phyloP scores from a whole-genome alignment of 1,140 invertebrate species.

The Monochamus saltuarius region DNA sequence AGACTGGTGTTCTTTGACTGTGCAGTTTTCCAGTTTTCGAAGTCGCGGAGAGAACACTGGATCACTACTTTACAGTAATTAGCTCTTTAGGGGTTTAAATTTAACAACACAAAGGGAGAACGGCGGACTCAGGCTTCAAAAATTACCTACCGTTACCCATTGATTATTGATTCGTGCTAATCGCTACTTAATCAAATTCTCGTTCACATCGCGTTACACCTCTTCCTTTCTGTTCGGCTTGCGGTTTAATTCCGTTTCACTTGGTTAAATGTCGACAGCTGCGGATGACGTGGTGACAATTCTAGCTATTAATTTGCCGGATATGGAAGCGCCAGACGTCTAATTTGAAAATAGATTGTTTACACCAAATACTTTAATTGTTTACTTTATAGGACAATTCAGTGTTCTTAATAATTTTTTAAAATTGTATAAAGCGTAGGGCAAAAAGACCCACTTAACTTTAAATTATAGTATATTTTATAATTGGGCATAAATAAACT shows the following conservation, averaged over 20 bases:
- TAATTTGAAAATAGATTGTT: too few relatives aligned
- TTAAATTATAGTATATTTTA: too few relatives aligned
- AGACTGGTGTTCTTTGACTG: background rate
- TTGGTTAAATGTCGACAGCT: constrained; percentile 2
- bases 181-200: constrained; percentile 13
- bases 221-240: background rate
- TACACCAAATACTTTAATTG: too few relatives aligned
- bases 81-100: constrained; percentile 12
- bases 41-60: background rate
- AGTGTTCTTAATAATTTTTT: too few relatives aligned
- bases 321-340: too few relatives aligned
- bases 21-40: constrained; percentile 9
- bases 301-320: too few relatives aligned
- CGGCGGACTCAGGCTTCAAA: constrained; percentile 2
- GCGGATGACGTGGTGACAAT: background rate
- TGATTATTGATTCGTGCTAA: constrained; percentile 10
- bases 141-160: constrained; percentile 5
- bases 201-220: constrained; percentile 10
- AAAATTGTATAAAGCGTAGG: too few relatives aligned
- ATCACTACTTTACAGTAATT: constrained; percentile 14
- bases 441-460: too few relatives aligned
- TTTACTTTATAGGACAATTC: too few relatives aligned
- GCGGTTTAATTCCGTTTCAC: constrained; percentile 3
- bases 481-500: too few relatives aligned
- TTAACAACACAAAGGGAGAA: constrained; percentile 12